Evolutionary conservation across 2,797 vertebrate genomes (phyloP), one percentile per base, ranked within the genome.

Genomic region (Clarias laeviceps): DNA sequence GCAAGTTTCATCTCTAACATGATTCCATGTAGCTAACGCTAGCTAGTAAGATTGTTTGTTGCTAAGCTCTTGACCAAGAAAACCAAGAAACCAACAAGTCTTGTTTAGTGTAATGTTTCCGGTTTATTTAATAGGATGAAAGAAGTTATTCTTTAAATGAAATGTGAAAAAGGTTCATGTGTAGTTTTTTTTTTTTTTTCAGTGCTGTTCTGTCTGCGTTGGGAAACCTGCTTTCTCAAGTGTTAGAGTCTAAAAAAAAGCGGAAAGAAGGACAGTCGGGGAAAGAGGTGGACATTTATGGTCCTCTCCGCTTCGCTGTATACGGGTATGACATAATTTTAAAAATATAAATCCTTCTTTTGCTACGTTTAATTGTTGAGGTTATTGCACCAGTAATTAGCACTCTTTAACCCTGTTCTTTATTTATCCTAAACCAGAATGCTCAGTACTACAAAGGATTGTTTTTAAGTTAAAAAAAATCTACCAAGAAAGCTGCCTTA

Each of bases 171-270:
- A 27, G 20, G 37, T 20, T 18, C 18, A 22, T 59, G 22, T 50
- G 64, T 22, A 3, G 2, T 72, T 73, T 83, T 9, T 45, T 11
- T 11, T 45, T 9, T 45, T 50, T 50, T 86, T 86, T 32, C 93
- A 98, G 97, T 92, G 96, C 93, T n/a, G 88, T 96, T 90, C 94
- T 98, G 17, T 97, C 97, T 50, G 96, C 96, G 20, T 91, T 97
- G 83, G 97, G 96, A 82, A 98, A 97, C 90, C 87, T 97, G 74
- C 91, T 97, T 84, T 95, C 96, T 62, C 96, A 97, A 91, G 73
- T 89, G 77, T 90, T 97, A 87, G 95, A 96, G 89, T 94, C 93
- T 66, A 94, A 92, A 90, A 94, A 90, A 88, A 95, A 91, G 82
- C 90, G 86, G 78, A 93, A 90, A 90, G 90, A 91, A 64, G 92